Evolutionary conservation across 2,888 invertebrate genomes (phyloP).

Genomic region (Drosophila neotestacea): DNA sequence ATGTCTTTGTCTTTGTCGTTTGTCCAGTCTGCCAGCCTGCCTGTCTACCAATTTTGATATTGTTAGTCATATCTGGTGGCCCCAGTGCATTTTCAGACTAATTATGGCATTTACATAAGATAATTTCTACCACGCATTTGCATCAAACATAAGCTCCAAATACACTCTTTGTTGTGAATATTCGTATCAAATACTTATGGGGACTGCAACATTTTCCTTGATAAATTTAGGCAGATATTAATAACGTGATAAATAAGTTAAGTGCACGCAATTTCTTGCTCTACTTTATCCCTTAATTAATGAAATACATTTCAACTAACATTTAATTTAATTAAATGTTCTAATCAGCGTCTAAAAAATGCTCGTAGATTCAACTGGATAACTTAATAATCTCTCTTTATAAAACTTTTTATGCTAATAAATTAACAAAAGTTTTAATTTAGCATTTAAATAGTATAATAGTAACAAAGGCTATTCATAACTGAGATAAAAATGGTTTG

Average conservation of each 20-base stretch:
- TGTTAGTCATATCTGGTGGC: conserved; percentile 20
- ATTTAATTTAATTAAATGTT: not conserved
- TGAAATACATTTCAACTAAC: not conserved
- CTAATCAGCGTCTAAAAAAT: not conserved
- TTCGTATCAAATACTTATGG: conserved; percentile 22
- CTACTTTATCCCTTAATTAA: conserved; percentile 4
- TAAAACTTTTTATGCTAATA: not conserved
- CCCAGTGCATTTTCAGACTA: conserved; percentile 49
- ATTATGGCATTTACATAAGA: conserved; percentile 58
- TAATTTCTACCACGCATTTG: conserved; percentile 1
- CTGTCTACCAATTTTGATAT: conserved; percentile 40
- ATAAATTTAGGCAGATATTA: conserved; percentile 23
- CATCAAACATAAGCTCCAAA: not conserved
- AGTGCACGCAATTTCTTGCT: not conserved
- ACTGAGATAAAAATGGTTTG: not conserved
- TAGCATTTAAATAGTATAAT: not conserved
- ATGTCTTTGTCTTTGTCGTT: conserved; percentile 9
- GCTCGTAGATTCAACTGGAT: not conserved
- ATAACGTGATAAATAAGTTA: conserved; percentile 20
- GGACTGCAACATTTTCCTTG: not conserved
- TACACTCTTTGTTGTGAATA: not conserved
- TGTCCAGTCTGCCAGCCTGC: conserved; percentile 12
- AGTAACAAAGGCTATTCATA: too few relatives aligned
- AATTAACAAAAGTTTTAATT: not conserved
- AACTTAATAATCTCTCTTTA: not conserved